Percentiles rank a stretch among this genome's conserved stretches.
phyloP scores from a whole-genome alignment of 92 coral and sea anemone genomes.

The Zoanthus sociatus region DNA sequence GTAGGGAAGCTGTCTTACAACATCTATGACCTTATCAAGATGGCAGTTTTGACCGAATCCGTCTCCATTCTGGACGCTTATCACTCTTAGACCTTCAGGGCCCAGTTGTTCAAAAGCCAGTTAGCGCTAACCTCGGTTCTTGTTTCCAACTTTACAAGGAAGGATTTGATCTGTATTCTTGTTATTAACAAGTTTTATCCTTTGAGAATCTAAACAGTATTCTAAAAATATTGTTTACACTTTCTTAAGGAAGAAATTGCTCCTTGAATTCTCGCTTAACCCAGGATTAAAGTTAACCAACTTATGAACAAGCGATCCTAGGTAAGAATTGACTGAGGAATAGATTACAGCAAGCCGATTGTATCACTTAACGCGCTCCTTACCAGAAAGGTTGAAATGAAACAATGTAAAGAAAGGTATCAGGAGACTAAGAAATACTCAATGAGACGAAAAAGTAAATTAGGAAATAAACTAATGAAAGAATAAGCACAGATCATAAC shows the following conservation, averaged over 20 bases:
- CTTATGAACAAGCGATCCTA: too few species aligned
- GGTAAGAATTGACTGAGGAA: neutral
- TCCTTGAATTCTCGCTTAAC: too few species aligned
- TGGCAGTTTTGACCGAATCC: neutral
- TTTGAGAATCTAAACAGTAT: too few species aligned
- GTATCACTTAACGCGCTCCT: neutral
- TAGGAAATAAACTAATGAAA: neutral
- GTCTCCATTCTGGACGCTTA: neutral
- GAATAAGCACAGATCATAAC: slow-evolving; percentile 9
- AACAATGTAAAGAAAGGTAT: slow-evolving; percentile 11
- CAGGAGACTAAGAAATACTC: slow-evolving; percentile 18
- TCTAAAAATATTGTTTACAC: too few species aligned
- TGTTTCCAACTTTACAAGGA: too few species aligned
- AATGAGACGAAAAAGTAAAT: neutral
- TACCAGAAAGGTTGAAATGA: slow-evolving; percentile 27
- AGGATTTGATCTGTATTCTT: too few species aligned
- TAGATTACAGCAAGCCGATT: neutral
- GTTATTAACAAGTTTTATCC: too few species aligned
- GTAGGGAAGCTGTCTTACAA: slow-evolving; percentile 10
- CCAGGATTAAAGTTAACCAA: too few species aligned
- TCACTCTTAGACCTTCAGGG: neutral
- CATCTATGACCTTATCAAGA: slow-evolving; percentile 15
- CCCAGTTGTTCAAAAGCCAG: too few species aligned
- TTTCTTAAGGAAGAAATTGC: too few species aligned
- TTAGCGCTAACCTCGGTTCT: too few species aligned